A percentile compares a stretch with the other conserved stretches of the same genome.
phyloP scores from a whole-genome alignment of 2,888 invertebrate genomes.

The Agriopis marginaria region DNA sequence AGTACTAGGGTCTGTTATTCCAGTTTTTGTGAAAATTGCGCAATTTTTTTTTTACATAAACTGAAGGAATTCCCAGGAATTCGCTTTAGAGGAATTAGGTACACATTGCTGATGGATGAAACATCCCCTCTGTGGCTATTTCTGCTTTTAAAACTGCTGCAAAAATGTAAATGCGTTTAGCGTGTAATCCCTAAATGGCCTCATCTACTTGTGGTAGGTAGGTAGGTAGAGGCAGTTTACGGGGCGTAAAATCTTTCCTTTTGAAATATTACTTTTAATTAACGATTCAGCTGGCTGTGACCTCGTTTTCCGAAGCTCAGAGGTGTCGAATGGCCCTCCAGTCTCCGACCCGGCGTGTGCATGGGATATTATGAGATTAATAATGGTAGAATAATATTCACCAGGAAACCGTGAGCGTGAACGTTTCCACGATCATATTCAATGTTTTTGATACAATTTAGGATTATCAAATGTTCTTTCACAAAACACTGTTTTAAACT shows the following conservation, averaged over 20 bases:
- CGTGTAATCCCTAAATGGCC: conserved; percentile 22
- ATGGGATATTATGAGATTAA: conserved; percentile 16
- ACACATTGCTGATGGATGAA: conserved; percentile 3
- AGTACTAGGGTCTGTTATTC: neutral
- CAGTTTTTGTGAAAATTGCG: neutral
- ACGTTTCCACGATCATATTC: no score
- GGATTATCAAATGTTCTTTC: no score
- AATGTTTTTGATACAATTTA: no score
- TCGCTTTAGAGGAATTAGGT: neutral
- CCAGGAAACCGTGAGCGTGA: conserved; percentile 2
- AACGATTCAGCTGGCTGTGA: conserved; percentile 28
- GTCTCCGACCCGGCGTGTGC: conserved; percentile 20
- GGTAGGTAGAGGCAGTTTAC: conserved; percentile 12
- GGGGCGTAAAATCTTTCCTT: conserved; percentile 35
- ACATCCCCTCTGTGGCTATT: neutral
- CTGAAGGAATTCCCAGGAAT: no score
- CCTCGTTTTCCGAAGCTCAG: conserved; percentile 31
- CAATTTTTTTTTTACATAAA: neutral
- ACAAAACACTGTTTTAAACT: no score
- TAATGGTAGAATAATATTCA: conserved; percentile 11
- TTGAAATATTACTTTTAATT: conserved; percentile 38
- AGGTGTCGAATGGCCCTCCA: conserved; percentile 22
- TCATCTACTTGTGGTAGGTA: neutral
- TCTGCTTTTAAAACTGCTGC: neutral
- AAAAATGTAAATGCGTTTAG: conserved; percentile 14